phyloP scores from a whole-genome alignment of 2,113 vertebrate species.

The Xiphias gladius region DNA sequence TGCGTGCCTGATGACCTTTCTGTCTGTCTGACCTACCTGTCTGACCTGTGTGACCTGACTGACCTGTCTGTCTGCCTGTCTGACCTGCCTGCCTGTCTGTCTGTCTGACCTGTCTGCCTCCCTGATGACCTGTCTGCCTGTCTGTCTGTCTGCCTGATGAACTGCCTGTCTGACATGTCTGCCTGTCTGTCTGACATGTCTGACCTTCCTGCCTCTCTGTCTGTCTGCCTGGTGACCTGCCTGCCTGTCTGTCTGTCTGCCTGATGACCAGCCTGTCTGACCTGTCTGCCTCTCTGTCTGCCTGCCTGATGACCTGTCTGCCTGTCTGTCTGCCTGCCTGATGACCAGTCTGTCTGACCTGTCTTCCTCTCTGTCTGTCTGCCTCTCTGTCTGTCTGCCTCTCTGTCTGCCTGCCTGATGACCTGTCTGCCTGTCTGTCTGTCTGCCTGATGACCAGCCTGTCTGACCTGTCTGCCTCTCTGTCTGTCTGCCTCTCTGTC shows the following conservation, averaged over 20 bases:
- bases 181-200: neutral
- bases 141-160: neutral
- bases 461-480: neutral
- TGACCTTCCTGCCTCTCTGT: too few species aligned
- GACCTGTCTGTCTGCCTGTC: neutral
- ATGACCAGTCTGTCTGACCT: too few species aligned
- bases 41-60: neutral
- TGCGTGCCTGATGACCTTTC: neutral
- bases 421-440: too few species aligned
- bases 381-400: too few species aligned
- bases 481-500: neutral
- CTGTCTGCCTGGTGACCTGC: neutral
- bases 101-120: neutral
- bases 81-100: neutral
- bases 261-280: too few species aligned
- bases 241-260: neutral
- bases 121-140: neutral
- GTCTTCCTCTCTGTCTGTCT: too few species aligned
- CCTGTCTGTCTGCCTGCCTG: too few species aligned
- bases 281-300: too few species aligned
- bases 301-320: too few species aligned
- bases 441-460: too few species aligned
- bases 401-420: too few species aligned
- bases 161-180: constrained; percentile 1
- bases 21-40: neutral